These are phyloP conservation scores for Metacarcinus magister DNA, from an alignment of 2,888 invertebrate genomes.

Conservation along the genomic window DNA sequence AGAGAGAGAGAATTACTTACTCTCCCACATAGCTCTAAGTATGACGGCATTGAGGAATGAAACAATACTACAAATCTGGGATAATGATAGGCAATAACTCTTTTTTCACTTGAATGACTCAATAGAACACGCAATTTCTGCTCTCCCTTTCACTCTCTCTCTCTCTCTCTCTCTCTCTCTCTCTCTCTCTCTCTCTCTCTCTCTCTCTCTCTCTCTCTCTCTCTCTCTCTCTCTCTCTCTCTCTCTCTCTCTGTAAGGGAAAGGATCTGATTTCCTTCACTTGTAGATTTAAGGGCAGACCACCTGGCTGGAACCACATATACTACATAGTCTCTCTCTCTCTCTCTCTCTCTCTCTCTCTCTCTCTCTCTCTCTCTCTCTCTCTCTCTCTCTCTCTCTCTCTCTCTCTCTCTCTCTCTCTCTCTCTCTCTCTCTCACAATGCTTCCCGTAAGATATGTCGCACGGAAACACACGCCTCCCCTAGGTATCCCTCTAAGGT, in stretches of 20 bases:
- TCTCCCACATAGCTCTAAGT: neutral
- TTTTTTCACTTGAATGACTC: neutral
- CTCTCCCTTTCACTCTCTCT: constrained; percentile 11
- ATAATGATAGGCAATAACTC: neutral
- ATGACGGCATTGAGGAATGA: neutral
- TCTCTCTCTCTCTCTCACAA: no score
- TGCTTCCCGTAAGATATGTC: no score
- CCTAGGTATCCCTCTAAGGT: neutral
- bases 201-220: neutral
- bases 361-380: no score
- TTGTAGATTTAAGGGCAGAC: no score
- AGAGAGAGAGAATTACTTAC: no score
- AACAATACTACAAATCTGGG: neutral
- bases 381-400: no score
- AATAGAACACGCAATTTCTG: neutral
- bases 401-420: no score
- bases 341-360: neutral
- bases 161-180: neutral
- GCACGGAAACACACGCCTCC: neutral
- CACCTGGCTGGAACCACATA: no score
- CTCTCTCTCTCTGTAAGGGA: neutral
- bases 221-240: neutral
- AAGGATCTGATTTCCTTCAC: no score
- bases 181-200: neutral
- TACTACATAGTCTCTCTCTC: neutral